Base-by-base conservation (phyloP, 2,797 vertebrate genomes). In the Yasuhikotakia modesta region DNA sequence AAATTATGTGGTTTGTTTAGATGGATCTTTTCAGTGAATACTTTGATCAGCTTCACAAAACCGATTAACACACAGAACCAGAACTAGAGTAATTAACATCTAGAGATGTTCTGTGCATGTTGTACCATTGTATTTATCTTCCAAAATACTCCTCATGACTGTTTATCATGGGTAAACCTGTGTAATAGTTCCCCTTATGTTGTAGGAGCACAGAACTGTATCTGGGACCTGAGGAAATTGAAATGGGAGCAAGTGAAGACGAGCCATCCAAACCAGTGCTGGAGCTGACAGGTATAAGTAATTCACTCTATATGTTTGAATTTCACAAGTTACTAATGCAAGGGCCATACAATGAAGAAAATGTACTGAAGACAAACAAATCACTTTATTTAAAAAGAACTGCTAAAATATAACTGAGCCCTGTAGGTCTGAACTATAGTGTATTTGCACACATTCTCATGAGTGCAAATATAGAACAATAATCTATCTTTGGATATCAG, bases 121-220 rank as follows among this genome's bases (percentile, higher is more conserved):
- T 67, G 52, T 45, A 27, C 21, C 8, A 2, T 52, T 5, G 14
- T 16, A 10, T 22, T 58, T n/a, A 39, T 63, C 10, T 35, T 10
- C 64, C 16, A 19, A 7, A 1, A 35, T 32, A 43, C 63, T 32
- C 2, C 16, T 57, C 21, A 58, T 55, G 63, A 67, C 53, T 46
- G n/a, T 5, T 52, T n/a, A n/a, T 76, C 52, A 67, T 67, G n/a
- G 14, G 27, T 50, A 24, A 35, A 69, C 5, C 68, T 63, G 19
- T 19, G 13, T 52, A 19, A 39, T 65, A 68, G n/a, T 43, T 68
- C 32, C 30, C 11, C 1, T 73, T 76, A 69, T 79, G 12, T 70
- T 88, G 71, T 87, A 98, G 95, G 16, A 95, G 94, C 66, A 95
- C 96, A 90, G 96, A 98, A 85, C 87, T 99, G 82, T 98, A 98